Evolutionary conservation across 2,888 invertebrate genomes (phyloP).

Genomic region (Smittia sp.): DNA sequence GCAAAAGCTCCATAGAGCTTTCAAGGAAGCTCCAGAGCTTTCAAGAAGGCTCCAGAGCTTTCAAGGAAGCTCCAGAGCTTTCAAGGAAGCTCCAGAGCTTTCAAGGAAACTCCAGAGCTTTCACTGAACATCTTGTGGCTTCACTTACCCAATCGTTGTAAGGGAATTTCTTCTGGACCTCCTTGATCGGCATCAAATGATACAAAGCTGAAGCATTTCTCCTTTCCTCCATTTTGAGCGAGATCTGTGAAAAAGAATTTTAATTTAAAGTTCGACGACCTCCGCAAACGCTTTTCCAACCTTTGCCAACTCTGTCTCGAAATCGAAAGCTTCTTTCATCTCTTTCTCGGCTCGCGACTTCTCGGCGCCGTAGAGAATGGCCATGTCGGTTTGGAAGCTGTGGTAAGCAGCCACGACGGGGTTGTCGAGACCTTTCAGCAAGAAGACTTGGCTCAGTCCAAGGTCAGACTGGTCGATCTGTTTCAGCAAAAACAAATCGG

Average conservation of each 20-base stretch:
- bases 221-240: conserved; percentile 82
- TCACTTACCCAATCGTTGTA: conserved; percentile 54
- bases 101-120: background rate
- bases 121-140: background rate
- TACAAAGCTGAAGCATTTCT: conserved; percentile 86
- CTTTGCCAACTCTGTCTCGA: conserved; percentile 55
- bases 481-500: conserved; percentile 16
- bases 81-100: background rate
- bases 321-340: conserved; percentile 45
- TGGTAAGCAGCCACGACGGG: conserved; percentile 45
- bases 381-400: conserved; percentile 46
- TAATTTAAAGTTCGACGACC: background rate
- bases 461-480: conserved; percentile 44
- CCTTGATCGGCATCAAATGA: conserved; percentile 81
- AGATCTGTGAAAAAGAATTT: conserved; percentile 60
- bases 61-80: no score
- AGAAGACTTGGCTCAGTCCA: conserved; percentile 44
- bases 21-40: no score
- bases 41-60: no score
- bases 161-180: conserved; percentile 72
- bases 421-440: conserved; percentile 44
- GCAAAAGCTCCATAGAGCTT: background rate
- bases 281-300: conserved; percentile 54
- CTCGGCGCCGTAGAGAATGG: conserved; percentile 46
- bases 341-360: conserved; percentile 44